Percentiles rank a stretch among this genome's conserved stretches.
These are phyloP conservation scores for Pristionchus pacificus DNA, from an alignment of 1,140 invertebrate species.

Conservation along the genomic window DNA sequence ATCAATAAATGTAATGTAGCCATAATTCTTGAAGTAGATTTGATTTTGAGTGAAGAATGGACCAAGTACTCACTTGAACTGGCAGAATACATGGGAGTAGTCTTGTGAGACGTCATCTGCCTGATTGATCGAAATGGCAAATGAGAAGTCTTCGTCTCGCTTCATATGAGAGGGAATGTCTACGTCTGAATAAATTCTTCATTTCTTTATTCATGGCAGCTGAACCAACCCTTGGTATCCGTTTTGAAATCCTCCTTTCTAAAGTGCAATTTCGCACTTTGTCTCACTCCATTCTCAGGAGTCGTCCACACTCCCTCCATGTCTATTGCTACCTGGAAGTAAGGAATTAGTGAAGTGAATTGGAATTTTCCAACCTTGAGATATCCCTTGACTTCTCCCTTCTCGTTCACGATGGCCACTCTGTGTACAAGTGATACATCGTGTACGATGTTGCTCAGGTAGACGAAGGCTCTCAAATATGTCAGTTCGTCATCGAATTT, in stretches of 20 bases:
- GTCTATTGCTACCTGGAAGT: no score
- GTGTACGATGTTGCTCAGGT: conserved; percentile 92
- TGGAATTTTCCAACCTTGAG: no score
- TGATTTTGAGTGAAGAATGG: conserved; percentile 2
- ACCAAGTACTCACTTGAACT: conserved; percentile 93
- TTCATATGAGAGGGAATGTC: conserved; percentile 73
- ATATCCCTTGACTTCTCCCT: conserved; percentile 78
- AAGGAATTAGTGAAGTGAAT: no score
- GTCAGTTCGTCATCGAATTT: no score
- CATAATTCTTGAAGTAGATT: no score
- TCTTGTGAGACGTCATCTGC: conserved; percentile 87
- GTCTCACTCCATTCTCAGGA: conserved; percentile 43
- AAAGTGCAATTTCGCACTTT: conserved; percentile 63
- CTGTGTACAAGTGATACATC: conserved; percentile 92
- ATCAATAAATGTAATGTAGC: conserved; percentile 7
- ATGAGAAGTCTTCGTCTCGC: conserved; percentile 85
- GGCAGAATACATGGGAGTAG: conserved; percentile 97
- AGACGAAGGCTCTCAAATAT: conserved; percentile 79
- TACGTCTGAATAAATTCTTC: conserved; percentile 63
- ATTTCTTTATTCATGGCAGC: conserved; percentile 56
- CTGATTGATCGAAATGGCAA: conserved; percentile 91
- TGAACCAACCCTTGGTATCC: conserved; percentile 63
- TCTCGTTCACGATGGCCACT: conserved; percentile 98
- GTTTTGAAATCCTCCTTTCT: conserved; percentile 60
- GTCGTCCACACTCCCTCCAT: no score